Evolutionary conservation across 2,113 vertebrate genomes (phyloP), one percentile per base, ranked within the genome.

Genomic region (Poeciliopsis retropinna): DNA sequence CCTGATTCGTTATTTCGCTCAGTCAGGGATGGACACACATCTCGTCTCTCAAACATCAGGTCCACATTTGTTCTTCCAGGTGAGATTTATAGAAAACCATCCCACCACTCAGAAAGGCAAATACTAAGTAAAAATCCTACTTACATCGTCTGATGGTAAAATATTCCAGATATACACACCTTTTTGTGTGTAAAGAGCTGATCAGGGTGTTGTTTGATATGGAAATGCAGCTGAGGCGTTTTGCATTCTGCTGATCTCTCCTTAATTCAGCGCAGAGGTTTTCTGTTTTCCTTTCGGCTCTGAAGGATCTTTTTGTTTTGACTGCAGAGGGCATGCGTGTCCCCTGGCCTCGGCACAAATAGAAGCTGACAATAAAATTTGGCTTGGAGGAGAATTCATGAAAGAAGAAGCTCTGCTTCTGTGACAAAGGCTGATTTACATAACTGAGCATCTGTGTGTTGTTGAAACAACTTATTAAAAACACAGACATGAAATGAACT

Each of bases 201-300:
- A 91, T 91, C 75, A 29, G 27, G 17, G 34, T 27, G 31, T 64
- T 3, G 67, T 81, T 88, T 84, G 78, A 82, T 86, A 80, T 85
- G 81, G 72, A 92, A 88, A 81, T 85, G 86, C 79, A 72, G 72
- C 66, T 34, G 54, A 72, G 70, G 78, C 72, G 63, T 87, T 92
- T 86, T 90, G 70, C 82, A 88, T 90, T 85, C 68, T 85, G 81
- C 89, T 90, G 88, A 93, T 91, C 80, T 67, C 78, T 60, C 66
- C 32, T 80, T 82, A 85, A 85, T 80, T 75, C 70, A 75, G 60
- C 31, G 78, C 61, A 3, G 32, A 74, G 71, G 5, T 31, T 61
- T 84, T 82, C 62, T 74, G 19, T 54, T 76, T 84, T 79, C 72
- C 64, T 44, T 82, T 81, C 72, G 54, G 31, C 71, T 76, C 44